phyloP scores from a whole-genome alignment of 2,888 invertebrate genomes.

The Frankliniella fusca region DNA sequence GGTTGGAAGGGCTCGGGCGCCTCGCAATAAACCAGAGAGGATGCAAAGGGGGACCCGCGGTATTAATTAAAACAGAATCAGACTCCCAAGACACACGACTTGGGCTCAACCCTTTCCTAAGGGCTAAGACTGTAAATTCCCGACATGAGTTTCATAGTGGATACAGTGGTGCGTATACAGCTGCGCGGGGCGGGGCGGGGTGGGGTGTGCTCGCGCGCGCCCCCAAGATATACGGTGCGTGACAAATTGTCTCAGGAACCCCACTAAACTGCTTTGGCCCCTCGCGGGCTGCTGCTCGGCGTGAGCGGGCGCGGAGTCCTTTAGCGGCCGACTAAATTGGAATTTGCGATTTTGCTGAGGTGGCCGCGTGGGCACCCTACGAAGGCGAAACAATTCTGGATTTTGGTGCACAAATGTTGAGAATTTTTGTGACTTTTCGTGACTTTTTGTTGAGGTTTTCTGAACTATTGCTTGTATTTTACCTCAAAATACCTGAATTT shows the following conservation, averaged over 20 bases:
- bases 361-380: no score
- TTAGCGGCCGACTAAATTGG: neutral
- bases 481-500: no score
- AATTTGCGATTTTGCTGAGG: conserved; percentile 14
- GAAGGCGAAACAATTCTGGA: no score
- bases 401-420: no score
- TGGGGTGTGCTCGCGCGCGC: neutral
- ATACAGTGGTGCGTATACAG: conserved; percentile 15
- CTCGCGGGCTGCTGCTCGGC: neutral
- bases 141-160: conserved; percentile 26
- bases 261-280: neutral
- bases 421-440: no score
- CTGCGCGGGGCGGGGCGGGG: neutral
- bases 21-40: neutral
- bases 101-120: conserved; percentile 7
- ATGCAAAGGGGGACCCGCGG: conserved; percentile 5
- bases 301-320: neutral
- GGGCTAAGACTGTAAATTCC: neutral
- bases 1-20: neutral
- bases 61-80: conserved; percentile 27
- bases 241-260: neutral
- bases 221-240: neutral
- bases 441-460: no score
- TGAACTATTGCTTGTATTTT: no score
- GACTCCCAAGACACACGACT: conserved; percentile 19